Percentiles rank a stretch among this genome's conserved stretches.
These are phyloP conservation scores for Habrosyne pyritoides DNA, from an alignment of 2,888 invertebrate species.

Conservation along the genomic window DNA sequence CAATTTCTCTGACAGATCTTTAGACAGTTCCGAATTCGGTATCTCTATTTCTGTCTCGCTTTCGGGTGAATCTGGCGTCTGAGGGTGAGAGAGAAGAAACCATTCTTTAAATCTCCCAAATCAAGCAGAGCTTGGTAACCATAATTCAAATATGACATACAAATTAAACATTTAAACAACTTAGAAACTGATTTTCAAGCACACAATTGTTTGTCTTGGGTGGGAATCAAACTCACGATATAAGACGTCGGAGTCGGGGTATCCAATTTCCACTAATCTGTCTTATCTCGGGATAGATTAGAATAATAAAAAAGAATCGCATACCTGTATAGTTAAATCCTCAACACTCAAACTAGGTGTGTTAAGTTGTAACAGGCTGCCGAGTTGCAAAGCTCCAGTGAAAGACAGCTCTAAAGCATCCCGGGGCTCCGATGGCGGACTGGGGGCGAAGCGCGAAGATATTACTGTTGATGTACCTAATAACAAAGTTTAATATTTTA, in stretches of 20 bases:
- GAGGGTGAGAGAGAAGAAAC: neutral
- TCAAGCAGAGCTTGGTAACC: no score
- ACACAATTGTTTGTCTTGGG: no score
- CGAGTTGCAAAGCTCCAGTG: constrained; percentile 69
- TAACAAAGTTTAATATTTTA: constrained; percentile 8
- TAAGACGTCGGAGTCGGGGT: no score
- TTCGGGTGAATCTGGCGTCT: constrained; percentile 72
- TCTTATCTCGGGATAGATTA: no score
- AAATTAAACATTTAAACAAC: no score
- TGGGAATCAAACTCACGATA: no score
- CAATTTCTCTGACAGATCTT: constrained; percentile 62
- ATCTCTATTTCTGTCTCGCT: constrained; percentile 63
- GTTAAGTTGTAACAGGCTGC: constrained; percentile 60
- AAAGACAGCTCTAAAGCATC: constrained; percentile 64
- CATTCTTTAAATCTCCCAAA: no score
- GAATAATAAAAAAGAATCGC: constrained; percentile 1
- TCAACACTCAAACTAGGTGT: constrained; percentile 74
- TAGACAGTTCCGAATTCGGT: constrained; percentile 53
- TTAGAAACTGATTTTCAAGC: no score
- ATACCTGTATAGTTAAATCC: constrained; percentile 69
- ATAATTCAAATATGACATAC: no score
- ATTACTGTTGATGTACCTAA: constrained; percentile 66
- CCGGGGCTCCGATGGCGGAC: constrained; percentile 49
- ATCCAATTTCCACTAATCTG: no score
- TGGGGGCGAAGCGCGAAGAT: constrained; percentile 57